Evolutionary conservation across 2,888 invertebrate species (phyloP).

Genomic region (Sarcophaga caerulescens): DNA sequence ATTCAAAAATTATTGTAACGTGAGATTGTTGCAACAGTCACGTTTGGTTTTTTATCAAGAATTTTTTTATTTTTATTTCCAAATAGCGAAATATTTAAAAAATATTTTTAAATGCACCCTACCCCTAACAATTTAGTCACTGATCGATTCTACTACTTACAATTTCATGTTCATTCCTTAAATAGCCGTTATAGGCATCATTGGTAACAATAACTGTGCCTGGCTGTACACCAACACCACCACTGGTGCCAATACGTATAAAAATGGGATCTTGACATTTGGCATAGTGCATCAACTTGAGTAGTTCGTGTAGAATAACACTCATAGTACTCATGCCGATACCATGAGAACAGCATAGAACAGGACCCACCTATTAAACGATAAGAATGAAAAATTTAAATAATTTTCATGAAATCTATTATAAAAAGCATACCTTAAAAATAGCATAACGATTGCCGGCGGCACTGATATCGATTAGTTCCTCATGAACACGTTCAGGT

Average conservation of each 20-base stretch:
- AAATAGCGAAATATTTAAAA: neutral
- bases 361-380: conserved; percentile 75
- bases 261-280: conserved; percentile 92
- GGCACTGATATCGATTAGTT: conserved; percentile 91
- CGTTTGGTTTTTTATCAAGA: no score
- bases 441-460: conserved; percentile 94
- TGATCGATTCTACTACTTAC: conserved; percentile 82
- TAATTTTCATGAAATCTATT: neutral
- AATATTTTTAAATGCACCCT: neutral
- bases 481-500: conserved; percentile 89
- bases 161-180: conserved; percentile 90
- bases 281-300: conserved; percentile 97
- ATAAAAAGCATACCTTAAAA: conserved; percentile 88
- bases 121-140: no score
- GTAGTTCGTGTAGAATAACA: conserved; percentile 97
- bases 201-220: conserved; percentile 97
- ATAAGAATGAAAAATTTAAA: neutral
- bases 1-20: no score
- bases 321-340: conserved; percentile 98
- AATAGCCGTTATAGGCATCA: conserved; percentile 92
- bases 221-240: conserved; percentile 93
- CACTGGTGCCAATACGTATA: conserved; percentile 95
- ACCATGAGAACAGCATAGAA: conserved; percentile 86
- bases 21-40: no score
- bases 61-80: no score